Percentiles rank a stretch among this genome's conserved stretches.
phyloP scores from a whole-genome alignment of 2,113 vertebrate species.

The Scopus umbretta region DNA sequence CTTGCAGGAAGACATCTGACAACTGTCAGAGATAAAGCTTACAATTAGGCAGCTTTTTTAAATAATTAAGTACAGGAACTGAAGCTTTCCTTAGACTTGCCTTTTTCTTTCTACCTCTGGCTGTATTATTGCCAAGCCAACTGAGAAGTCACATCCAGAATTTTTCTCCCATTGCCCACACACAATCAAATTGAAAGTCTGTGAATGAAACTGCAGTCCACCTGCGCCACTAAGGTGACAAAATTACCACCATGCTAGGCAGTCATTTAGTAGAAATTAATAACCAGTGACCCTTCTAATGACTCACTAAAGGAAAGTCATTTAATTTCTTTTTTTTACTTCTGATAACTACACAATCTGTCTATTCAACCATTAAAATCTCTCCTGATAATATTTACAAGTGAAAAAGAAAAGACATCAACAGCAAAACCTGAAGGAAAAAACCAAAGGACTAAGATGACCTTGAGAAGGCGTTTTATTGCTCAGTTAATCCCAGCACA shows the following conservation, averaged over 20 bases:
- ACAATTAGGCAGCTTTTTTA: constrained; percentile 45
- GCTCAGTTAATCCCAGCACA: not conserved
- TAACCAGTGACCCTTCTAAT: not conserved
- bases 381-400: not conserved
- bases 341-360: not conserved
- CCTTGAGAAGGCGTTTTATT: not conserved
- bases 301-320: not conserved
- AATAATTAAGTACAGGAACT: constrained; percentile 47
- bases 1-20: constrained; percentile 51
- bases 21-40: constrained; percentile 57
- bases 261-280: not conserved
- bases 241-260: not conserved
- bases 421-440: not conserved
- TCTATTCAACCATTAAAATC: not conserved
- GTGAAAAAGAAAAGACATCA: not conserved
- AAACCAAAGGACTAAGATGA: not conserved
- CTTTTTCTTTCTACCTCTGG: not conserved
- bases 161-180: not conserved
- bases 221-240: not conserved
- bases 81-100: not conserved
- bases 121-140: not conserved
- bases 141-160: not conserved
- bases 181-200: not conserved
- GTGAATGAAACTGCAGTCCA: not conserved
- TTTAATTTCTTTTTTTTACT: not conserved